phyloP scores from a whole-genome alignment of 2,888 invertebrate species.

The Plagodis dolabraria region DNA sequence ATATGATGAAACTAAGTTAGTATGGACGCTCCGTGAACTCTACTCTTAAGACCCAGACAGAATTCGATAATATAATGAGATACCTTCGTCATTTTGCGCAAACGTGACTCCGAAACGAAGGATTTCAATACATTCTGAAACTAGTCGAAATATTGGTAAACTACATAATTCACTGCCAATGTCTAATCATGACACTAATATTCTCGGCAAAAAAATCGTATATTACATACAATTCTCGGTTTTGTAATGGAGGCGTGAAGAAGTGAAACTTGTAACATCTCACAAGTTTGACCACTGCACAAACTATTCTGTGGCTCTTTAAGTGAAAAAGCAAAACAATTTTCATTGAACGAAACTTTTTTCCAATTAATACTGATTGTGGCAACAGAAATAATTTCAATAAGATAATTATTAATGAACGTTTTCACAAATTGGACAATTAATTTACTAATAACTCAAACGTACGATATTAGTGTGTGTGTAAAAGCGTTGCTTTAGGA shows the following conservation, averaged over 20 bases:
- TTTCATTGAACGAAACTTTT: slow-evolving; percentile 7
- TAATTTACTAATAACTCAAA: neutral
- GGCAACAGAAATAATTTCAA: slow-evolving; percentile 17
- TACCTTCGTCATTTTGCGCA: no score
- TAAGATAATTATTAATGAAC: slow-evolving; percentile 23
- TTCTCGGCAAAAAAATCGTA: neutral
- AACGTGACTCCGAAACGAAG: no score
- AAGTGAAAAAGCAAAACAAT: slow-evolving; percentile 18
- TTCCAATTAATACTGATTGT: slow-evolving; percentile 23
- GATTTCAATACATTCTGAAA: no score
- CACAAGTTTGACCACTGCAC: neutral
- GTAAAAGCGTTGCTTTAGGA: slow-evolving; percentile 8
- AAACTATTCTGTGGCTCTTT: neutral
- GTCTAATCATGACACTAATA: no score
- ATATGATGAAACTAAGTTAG: no score
- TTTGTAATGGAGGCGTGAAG: neutral
- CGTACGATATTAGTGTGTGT: neutral
- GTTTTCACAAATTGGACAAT: slow-evolving; percentile 11
- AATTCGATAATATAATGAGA: no score
- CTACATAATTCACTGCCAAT: no score
- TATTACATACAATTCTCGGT: neutral
- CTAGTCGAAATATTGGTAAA: no score
- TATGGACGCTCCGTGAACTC: no score
- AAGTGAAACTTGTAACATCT: neutral
- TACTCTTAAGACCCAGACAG: no score